Percentiles rank a stretch among this genome's conserved stretches.
phyloP scores from a whole-genome alignment of 23 tunicate genomes.

The Ciona savignyi region DNA sequence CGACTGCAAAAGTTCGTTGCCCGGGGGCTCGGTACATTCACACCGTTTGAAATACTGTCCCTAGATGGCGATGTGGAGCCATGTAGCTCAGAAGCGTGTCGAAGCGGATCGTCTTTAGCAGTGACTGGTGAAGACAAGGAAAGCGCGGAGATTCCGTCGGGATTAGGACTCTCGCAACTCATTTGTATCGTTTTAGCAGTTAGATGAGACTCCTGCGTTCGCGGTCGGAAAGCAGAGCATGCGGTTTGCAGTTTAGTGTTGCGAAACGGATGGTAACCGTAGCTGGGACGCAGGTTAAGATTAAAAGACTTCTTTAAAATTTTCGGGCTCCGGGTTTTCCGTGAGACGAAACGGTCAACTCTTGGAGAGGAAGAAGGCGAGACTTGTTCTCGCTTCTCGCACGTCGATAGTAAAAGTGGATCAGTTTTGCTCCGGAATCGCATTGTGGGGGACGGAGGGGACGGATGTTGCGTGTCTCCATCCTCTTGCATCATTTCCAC shows the following conservation, averaged over 20 bases:
- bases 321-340: slow-evolving; percentile 74
- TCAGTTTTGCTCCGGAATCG: slow-evolving; percentile 20
- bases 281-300: slow-evolving; percentile 35
- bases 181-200: not conserved
- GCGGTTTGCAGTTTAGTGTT: slow-evolving; percentile 22
- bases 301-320: slow-evolving; percentile 49
- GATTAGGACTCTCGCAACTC: slow-evolving; percentile 32
- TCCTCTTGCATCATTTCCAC: slow-evolving; percentile 38
- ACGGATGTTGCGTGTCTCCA: slow-evolving; percentile 6
- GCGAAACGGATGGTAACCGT: slow-evolving; percentile 25
- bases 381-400: not conserved
- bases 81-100: slow-evolving; percentile 6
- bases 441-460: slow-evolving; percentile 6
- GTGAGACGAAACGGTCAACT: slow-evolving; percentile 39
- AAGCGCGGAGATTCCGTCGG: slow-evolving; percentile 30
- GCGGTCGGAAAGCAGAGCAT: not conserved
- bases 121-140: slow-evolving; percentile 69
- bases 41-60: not conserved
- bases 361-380: slow-evolving; percentile 35
- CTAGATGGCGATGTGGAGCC: slow-evolving; percentile 8
- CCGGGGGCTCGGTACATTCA: slow-evolving; percentile 8
- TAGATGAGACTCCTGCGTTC: slow-evolving; percentile 7
- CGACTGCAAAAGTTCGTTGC: not conserved
- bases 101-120: slow-evolving; percentile 26
- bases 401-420: not conserved